Evolutionary conservation across 1,140 invertebrate species (phyloP).

Genomic region (Danaus melanippus): DNA sequence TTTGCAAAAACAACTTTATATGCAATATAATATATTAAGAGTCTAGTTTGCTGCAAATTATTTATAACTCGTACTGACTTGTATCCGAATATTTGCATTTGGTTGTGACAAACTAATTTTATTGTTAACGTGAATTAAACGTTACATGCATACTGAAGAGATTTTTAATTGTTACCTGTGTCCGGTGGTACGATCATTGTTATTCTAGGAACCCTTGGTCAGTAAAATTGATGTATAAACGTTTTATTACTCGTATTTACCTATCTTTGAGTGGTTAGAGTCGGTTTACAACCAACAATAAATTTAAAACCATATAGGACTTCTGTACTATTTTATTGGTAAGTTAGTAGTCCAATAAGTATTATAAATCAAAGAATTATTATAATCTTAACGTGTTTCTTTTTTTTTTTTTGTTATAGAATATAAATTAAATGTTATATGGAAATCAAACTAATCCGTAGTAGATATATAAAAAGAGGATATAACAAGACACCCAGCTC

Average conservation of each 20-base stretch:
- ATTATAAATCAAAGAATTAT: too few relatives aligned
- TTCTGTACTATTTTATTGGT: too few relatives aligned
- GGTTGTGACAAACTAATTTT: conserved; percentile 51
- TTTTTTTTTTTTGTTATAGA: conserved; percentile 5
- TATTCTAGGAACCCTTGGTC: conserved; percentile 38
- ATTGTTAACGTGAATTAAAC: conserved; percentile 45
- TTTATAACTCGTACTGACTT: conserved; percentile 40
- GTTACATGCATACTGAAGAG: conserved; percentile 48
- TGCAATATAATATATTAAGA: too few relatives aligned
- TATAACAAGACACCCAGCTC: conserved; percentile 23
- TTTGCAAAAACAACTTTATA: too few relatives aligned
- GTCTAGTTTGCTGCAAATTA: conserved; percentile 9
- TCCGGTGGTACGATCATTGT: conserved; percentile 39
- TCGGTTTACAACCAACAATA: too few relatives aligned
- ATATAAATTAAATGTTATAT: conserved; percentile 8
- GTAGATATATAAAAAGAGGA: conserved; percentile 10
- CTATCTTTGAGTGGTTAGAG: too few relatives aligned
- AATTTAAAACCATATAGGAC: too few relatives aligned
- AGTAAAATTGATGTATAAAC: conserved; percentile 23
- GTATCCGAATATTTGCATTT: conserved; percentile 45
- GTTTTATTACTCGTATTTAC: too few relatives aligned
- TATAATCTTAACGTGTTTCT: too few relatives aligned
- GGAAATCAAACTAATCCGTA: conserved; percentile 12
- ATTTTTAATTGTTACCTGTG: conserved; percentile 57
- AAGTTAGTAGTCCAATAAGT: too few relatives aligned